phyloP scores from a whole-genome alignment of 1,140 invertebrate species.

The Phenacoccus solenopsis region DNA sequence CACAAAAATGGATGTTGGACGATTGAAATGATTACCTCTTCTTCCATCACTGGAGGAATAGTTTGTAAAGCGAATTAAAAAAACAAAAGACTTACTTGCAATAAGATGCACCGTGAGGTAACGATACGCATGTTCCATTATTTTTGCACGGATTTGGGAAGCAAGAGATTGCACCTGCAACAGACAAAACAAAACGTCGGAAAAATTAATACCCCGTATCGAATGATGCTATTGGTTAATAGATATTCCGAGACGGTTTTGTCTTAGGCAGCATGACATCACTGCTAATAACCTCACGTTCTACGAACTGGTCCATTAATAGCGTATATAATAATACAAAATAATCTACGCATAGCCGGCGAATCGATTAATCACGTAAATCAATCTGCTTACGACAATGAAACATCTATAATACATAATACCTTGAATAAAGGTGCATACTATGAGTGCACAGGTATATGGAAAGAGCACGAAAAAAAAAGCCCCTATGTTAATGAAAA shows the following conservation, averaged over 20 bases:
- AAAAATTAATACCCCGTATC: too few relatives aligned
- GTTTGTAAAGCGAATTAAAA: neutral
- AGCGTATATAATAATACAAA: neutral
- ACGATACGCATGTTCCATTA: constrained; percentile 58
- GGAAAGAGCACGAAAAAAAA: neutral
- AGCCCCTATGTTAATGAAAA: neutral
- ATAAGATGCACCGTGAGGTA: constrained; percentile 52
- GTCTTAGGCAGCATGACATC: neutral
- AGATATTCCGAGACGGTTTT: constrained; percentile 17
- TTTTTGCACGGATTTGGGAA: constrained; percentile 76
- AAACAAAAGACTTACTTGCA: constrained; percentile 65
- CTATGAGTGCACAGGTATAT: neutral
- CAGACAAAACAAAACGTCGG: constrained; percentile 25
- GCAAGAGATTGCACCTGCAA: constrained; percentile 71
- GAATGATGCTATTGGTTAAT: too few relatives aligned
- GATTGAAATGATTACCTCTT: too few relatives aligned
- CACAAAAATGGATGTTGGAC: too few relatives aligned
- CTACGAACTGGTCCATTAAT: neutral
- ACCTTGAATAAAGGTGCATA: too few relatives aligned
- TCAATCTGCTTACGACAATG: neutral
- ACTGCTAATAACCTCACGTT: constrained; percentile 1
- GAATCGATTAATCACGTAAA: neutral
- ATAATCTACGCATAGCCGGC: neutral
- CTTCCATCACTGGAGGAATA: too few relatives aligned
- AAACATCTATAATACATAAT: too few relatives aligned